Conservation (phyloP, 2,888 invertebrate genomes). For the Hylaea fasciaria region DNA sequence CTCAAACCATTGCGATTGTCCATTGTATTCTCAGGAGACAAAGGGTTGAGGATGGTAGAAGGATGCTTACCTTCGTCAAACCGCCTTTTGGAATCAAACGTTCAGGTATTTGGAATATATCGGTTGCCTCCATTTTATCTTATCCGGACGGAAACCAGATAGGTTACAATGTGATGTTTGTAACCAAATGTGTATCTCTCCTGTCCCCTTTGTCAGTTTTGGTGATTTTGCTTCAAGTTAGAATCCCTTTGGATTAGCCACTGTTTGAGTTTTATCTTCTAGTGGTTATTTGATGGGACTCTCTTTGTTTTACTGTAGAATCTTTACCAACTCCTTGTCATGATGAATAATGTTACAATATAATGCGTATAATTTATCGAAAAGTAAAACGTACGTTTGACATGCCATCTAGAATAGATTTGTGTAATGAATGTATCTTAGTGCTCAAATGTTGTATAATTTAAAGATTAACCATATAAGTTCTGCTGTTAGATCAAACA, state of each 20-base stretch:
- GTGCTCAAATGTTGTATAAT: no score
- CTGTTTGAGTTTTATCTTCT: conserved; percentile 15
- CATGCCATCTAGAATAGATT: no score
- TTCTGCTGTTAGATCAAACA: neutral
- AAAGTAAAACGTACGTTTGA: no score
- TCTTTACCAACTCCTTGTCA: neutral
- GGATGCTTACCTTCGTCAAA: conserved; percentile 79
- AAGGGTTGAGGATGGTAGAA: conserved; percentile 77
- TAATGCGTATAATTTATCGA: no score
- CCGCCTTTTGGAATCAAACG: conserved; percentile 73
- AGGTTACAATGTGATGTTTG: conserved; percentile 44
- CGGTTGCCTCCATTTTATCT: conserved; percentile 48
- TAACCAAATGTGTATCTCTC: conserved; percentile 30
- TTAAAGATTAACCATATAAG: no score
- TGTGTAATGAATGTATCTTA: no score
- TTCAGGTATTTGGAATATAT: conserved; percentile 74
- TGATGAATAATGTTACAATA: neutral
- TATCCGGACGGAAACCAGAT: conserved; percentile 34
- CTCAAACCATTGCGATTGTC: conserved; percentile 79
- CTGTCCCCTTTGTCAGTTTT: conserved; percentile 24
- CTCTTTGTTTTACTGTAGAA: neutral
- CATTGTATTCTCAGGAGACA: conserved; percentile 82
- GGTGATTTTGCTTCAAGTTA: conserved; percentile 24
- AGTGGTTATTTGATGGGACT: neutral
- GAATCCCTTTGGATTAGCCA: conserved; percentile 23